Percentiles rank a stretch among this genome's conserved stretches.
phyloP scores from a whole-genome alignment of 1,140 invertebrate species.

The Trachymyrmex cornetzi region DNA sequence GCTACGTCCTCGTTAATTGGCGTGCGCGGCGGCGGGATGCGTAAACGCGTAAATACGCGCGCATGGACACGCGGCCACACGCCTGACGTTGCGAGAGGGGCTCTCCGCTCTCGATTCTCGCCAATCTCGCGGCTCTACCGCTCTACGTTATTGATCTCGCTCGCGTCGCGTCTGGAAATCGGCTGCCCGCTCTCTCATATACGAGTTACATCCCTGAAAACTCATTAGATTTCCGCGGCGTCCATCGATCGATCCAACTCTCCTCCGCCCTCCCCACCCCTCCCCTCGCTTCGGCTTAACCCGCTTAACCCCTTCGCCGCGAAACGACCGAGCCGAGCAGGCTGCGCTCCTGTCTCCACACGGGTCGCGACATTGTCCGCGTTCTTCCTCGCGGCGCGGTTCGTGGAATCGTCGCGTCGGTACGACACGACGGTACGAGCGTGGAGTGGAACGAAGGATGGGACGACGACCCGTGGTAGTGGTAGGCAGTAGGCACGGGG shows the following conservation, averaged over 20 bases:
- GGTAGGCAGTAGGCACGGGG: too few species aligned
- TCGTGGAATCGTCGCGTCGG: conserved; percentile 12
- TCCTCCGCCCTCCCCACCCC: background rate
- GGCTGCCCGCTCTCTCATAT: background rate
- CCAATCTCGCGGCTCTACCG: too few species aligned
- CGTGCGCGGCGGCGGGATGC: background rate
- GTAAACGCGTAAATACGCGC: too few species aligned
- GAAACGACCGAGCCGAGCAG: background rate
- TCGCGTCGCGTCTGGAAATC: conserved; percentile 18
- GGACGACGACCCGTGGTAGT: too few species aligned
- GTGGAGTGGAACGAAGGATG: too few species aligned
- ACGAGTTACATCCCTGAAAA: conserved; percentile 14
- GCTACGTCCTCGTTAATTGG: background rate
- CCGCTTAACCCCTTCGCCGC: background rate
- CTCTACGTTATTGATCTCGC: conserved; percentile 17
- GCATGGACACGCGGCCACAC: too few species aligned
- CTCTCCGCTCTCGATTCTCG: too few species aligned
- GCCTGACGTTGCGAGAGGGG: too few species aligned
- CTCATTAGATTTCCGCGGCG: conserved; percentile 26
- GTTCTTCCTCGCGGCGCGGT: conserved; percentile 31
- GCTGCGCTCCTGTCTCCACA: background rate
- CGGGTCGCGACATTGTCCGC: conserved; percentile 22
- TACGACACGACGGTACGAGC: too few species aligned
- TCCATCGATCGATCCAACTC: conserved; percentile 25
- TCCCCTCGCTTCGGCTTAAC: background rate